Conservation (phyloP, 1,140 invertebrate genomes). For the Penaeus indicus region DNA sequence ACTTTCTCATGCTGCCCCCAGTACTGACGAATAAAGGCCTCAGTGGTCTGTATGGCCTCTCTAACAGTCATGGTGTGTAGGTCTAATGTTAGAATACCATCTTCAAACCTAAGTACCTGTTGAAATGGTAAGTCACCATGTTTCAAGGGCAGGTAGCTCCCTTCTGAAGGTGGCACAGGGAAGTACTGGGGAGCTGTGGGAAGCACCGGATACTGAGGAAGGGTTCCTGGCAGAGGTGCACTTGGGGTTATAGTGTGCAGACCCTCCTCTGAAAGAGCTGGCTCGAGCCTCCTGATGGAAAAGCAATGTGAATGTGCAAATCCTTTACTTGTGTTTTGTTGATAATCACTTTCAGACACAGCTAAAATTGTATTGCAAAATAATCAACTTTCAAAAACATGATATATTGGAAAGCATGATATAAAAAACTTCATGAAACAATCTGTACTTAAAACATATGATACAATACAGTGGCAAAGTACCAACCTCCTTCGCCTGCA, state of each 20-base stretch:
- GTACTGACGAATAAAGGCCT: background rate
- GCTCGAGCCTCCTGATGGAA: background rate
- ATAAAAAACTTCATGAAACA: background rate
- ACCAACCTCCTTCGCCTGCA: background rate
- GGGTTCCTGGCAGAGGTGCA: background rate
- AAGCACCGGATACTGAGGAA: background rate
- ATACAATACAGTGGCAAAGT: too few species aligned
- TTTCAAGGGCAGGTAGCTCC: background rate
- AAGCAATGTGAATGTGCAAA: background rate
- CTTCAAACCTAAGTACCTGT: constrained; percentile 23
- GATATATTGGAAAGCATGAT: background rate
- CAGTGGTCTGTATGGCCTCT: constrained; percentile 25
- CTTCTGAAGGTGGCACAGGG: background rate
- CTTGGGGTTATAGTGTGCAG: too few species aligned
- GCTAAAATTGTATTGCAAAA: background rate
- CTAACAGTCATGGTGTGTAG: constrained; percentile 36
- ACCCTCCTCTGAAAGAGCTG: background rate
- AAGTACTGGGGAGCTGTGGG: background rate
- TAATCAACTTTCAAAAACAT: background rate
- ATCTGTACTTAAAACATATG: too few species aligned
- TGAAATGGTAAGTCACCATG: background rate
- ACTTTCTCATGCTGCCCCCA: background rate
- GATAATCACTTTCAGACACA: background rate
- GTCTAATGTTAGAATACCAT: constrained; percentile 24
- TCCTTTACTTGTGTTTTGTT: too few species aligned